Evolutionary conservation across 2,797 vertebrate genomes (phyloP), one percentile per base, ranked within the genome.

Genomic region (Microctenopoma steveboyesi): DNA sequence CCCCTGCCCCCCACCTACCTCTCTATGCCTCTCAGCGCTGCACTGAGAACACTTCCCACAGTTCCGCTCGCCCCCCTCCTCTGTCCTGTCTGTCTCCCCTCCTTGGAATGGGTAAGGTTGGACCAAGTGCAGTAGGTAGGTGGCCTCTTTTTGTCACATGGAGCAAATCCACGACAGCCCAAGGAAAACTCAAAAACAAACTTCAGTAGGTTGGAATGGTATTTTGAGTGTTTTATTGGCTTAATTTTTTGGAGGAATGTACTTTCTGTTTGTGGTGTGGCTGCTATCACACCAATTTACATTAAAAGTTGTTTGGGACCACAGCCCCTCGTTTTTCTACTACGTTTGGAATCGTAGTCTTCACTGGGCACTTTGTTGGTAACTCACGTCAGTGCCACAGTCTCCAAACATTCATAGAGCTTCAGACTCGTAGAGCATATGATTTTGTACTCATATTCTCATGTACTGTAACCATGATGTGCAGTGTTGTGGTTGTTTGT

Each of bases 81-180:
- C 79, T 70, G 39, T 70, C 80, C 84, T 49, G 75, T 85, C 84
- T 83, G 69, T 76, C 63, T 77, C 87, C 80, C 86, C 72, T 80
- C 83, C 82, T 81, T 39, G 82, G 84, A 86, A 74, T 83, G 70
- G 91, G 93, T 94, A 92, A 93, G 92, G 76, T 89, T 13, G 90
- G 88, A 93, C 89, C 92, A 67, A 72, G 78, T 48, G 67, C 78
- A 80, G 77, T 94, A 93, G 92, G 92, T 93, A 93, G 92, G 92
- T 93, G 91, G 78, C 80, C 72, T 92, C 91, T 92, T 86, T 91
- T 91, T 91, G 91, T 92, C 88, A 88, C 86, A 75, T 16, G 84
- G 88, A 88, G 82, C 60, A 81, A 88, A 85, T 74, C 86, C 84
- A 86, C 73, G 72, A 78, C 79, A 74, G 79, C 50, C 53, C 51